Percentiles rank a stretch among this genome's conserved stretches.
Conservation (phyloP, 2,888 invertebrate genomes). For the Panopea generosa region DNA sequence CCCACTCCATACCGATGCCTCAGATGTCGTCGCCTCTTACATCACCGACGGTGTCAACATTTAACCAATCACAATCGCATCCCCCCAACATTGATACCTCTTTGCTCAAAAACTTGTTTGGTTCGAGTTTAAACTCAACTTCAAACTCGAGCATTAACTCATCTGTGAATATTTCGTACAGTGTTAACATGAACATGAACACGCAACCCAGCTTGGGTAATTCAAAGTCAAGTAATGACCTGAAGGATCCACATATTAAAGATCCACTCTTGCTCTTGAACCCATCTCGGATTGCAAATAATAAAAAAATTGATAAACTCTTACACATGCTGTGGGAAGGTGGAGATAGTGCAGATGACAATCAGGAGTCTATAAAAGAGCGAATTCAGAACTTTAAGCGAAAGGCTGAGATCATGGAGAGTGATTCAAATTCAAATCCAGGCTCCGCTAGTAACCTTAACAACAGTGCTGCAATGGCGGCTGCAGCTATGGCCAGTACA, state of each 20-base stretch:
- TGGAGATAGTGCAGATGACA: slow-evolving; percentile 60
- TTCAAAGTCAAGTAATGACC: background rate
- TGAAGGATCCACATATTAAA: background rate
- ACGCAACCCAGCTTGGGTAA: background rate
- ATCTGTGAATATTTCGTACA: too few species aligned
- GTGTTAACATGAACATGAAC: slow-evolving; percentile 19
- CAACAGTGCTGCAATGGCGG: background rate
- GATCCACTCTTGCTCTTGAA: background rate
- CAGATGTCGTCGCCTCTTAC: slow-evolving; percentile 63
- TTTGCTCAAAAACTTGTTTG: slow-evolving; percentile 47
- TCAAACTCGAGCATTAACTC: slow-evolving; percentile 23
- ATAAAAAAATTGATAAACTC: slow-evolving; percentile 66
- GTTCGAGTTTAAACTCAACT: slow-evolving; percentile 21
- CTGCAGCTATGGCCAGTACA: slow-evolving; percentile 51
- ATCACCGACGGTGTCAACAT: slow-evolving; percentile 42
- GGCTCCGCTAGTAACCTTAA: background rate
- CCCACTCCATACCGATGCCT: slow-evolving; percentile 58
- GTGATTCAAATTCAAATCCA: slow-evolving; percentile 15
- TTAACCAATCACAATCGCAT: slow-evolving; percentile 41
- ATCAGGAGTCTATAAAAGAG: slow-evolving; percentile 48
- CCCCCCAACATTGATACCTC: slow-evolving; percentile 32
- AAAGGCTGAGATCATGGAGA: slow-evolving; percentile 54
- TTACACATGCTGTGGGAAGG: slow-evolving; percentile 76
- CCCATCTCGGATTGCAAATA: slow-evolving; percentile 5
- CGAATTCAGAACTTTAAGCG: slow-evolving; percentile 69